These are phyloP conservation scores for Chymomyza procnemis DNA, from an alignment of 2,888 invertebrate genomes.

Conservation along the genomic window DNA sequence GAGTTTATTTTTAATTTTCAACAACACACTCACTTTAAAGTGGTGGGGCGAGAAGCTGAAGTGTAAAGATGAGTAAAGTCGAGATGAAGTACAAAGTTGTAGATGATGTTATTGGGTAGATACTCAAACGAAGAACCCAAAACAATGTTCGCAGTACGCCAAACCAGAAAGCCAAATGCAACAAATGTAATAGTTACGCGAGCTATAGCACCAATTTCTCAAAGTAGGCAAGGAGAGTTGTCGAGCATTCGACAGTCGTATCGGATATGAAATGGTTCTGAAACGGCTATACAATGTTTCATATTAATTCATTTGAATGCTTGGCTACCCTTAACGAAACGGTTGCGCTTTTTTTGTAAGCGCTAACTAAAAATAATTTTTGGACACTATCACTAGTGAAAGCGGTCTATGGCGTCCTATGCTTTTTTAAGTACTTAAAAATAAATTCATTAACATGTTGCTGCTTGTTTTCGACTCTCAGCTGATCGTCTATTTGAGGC, in stretches of 20 bases:
- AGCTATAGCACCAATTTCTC: slow-evolving; percentile 12
- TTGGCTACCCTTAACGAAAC: slow-evolving; percentile 34
- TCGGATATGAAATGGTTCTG: neutral
- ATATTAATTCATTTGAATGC: neutral
- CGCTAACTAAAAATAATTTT: slow-evolving; percentile 43
- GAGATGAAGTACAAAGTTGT: slow-evolving; percentile 48
- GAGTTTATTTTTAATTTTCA: slow-evolving; percentile 7
- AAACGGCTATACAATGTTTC: neutral
- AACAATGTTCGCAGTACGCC: slow-evolving; percentile 68
- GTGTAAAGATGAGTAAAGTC: slow-evolving; percentile 27
- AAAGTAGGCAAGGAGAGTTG: slow-evolving; percentile 38
- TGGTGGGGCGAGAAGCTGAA: slow-evolving; percentile 26
- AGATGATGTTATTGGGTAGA: slow-evolving; percentile 41
- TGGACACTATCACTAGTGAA: slow-evolving; percentile 24
- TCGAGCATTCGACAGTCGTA: slow-evolving; percentile 1
- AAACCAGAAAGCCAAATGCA: slow-evolving; percentile 73
- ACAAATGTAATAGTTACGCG: slow-evolving; percentile 32
- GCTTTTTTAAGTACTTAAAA: slow-evolving; percentile 43
- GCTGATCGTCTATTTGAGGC: neutral
- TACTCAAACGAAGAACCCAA: slow-evolving; percentile 39
- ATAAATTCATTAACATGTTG: slow-evolving; percentile 67
- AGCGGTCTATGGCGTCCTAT: slow-evolving; percentile 20
- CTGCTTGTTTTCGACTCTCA: neutral
- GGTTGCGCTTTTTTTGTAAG: slow-evolving; percentile 4
- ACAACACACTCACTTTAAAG: slow-evolving; percentile 54